Conservation (phyloP, 2,113 vertebrate genomes). For the Ochotona princeps region DNA sequence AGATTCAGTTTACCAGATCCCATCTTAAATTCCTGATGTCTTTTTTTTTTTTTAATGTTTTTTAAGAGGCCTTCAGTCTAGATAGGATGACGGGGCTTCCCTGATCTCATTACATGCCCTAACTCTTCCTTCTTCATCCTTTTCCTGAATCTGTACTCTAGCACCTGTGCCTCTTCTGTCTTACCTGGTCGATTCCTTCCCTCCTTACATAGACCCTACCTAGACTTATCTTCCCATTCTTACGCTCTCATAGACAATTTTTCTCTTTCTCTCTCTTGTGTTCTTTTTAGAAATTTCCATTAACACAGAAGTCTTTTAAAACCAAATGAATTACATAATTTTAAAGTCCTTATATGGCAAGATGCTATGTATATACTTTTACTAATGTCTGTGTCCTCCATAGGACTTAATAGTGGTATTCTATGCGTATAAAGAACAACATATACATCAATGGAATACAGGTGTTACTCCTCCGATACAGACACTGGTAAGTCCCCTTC, state of each 20-base stretch:
- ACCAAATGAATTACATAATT: background rate
- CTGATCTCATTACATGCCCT: accelerated
- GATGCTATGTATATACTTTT: background rate
- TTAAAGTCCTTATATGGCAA: background rate
- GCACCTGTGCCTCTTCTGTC: background rate
- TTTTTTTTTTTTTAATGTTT: background rate
- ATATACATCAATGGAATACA: background rate
- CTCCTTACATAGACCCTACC: background rate
- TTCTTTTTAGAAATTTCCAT: background rate
- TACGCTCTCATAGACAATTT: background rate
- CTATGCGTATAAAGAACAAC: background rate
- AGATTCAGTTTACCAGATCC: background rate
- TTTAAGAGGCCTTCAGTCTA: background rate
- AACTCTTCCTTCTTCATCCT: background rate
- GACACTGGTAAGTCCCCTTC: background rate
- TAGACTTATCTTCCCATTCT: background rate
- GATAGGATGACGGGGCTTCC: too few relatives aligned
- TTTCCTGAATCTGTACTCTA: background rate
- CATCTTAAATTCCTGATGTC: background rate
- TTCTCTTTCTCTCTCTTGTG: background rate
- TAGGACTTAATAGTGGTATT: background rate
- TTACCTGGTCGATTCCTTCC: background rate
- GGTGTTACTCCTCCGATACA: background rate
- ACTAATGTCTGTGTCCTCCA: background rate
- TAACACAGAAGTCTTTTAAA: background rate